Conservation (phyloP, 2,888 invertebrate species). For the Teleiodes luculella region DNA sequence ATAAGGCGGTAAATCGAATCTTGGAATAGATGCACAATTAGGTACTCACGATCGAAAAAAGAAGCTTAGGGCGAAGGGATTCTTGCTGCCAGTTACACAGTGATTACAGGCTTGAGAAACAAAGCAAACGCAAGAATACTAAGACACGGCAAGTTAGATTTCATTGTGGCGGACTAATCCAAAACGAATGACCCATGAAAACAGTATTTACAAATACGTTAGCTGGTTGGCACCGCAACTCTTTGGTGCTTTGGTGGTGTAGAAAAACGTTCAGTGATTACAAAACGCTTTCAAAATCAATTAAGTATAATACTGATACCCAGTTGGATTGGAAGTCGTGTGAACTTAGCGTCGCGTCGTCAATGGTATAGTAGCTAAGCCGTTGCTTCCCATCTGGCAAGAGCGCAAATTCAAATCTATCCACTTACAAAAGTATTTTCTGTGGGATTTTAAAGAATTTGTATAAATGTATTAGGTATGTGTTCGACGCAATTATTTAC, state of each 20-base stretch:
- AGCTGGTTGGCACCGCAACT: background rate
- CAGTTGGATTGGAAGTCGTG: too few species aligned
- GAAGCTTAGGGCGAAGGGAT: constrained; percentile 26
- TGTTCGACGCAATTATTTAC: too few species aligned
- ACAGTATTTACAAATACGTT: background rate
- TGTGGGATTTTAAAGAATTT: too few species aligned
- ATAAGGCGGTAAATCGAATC: constrained; percentile 15
- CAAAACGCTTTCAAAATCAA: background rate
- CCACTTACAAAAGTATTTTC: too few species aligned
- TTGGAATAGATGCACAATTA: constrained; percentile 20
- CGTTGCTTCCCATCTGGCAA: too few species aligned
- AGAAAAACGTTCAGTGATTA: background rate
- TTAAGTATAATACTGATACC: too few species aligned
- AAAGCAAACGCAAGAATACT: constrained; percentile 26
- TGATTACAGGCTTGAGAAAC: constrained; percentile 29
- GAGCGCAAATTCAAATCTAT: too few species aligned
- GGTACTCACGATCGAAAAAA: constrained; percentile 21
- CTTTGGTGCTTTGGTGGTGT: background rate
- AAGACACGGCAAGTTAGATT: constrained; percentile 31
- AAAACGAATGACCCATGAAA: constrained; percentile 8
- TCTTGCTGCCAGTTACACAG: background rate
- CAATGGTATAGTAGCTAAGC: too few species aligned
- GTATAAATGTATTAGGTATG: too few species aligned
- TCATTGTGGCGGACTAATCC: constrained; percentile 14
- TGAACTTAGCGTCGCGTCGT: too few species aligned